Evolutionary conservation across 2,888 invertebrate genomes (phyloP), one percentile per base, ranked within the genome.

Genomic region (Drosophila setosimentum): DNA sequence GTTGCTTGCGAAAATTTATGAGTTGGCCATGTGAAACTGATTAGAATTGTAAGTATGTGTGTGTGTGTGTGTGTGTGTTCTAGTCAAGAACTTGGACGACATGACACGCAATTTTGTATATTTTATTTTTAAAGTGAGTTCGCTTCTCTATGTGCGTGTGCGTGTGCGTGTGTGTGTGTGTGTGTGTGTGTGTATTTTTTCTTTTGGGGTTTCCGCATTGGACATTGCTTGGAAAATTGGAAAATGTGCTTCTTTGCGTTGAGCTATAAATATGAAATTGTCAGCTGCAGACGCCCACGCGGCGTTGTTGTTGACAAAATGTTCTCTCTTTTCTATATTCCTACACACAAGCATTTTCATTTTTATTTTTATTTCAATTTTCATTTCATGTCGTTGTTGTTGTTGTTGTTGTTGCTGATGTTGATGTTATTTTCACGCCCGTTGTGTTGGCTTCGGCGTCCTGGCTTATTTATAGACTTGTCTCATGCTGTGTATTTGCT

Each of bases 401-500:
- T n/a, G 18, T 7, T 75, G 64, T 62, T 79, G 71, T 73, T 82
- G 40, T 62, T 74, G 59, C 24, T 67, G 40, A 82, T 69, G 64
- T 64, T 74, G 71, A 60, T 76, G 72, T 68, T 80, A 75, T 78
- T 83, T 83, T 84, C 88, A 88, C 88, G 83, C 83, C 80, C 82
- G 77, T 42, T 45, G 64, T 55, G 70, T 57, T 29, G 40, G 54
- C 73, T 45, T 59, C 55, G 48, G 64, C 60, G 57, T 64, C 50
- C 50, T 42, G 50, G 29, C 75, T 82, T 91, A 91, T 91, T 91
- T 92, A 91, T 91, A 92, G 92, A 82, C 90, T 89, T 92, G 90
- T 91, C 92, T 92, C 92, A 92, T 91, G 92, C 92, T 91, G 92
- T 91, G 92, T 68, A 35, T 67, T 35, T 57, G 79, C 72, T 78